phyloP scores from a whole-genome alignment of 2,797 vertebrate genomes.

The Limosa lapponica region DNA sequence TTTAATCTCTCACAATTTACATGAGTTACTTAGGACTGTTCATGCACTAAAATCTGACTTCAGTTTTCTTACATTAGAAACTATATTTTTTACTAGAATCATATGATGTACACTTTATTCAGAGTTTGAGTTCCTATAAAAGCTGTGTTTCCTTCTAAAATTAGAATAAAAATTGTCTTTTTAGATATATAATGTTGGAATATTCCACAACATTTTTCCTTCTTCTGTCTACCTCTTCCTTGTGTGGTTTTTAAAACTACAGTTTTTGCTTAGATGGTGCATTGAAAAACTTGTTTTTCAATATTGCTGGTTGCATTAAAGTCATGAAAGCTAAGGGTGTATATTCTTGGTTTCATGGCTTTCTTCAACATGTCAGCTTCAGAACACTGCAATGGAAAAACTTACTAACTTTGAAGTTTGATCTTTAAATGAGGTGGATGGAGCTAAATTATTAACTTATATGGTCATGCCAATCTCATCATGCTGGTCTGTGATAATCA shows the following conservation, averaged over 20 bases:
- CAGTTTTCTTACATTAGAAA: background rate
- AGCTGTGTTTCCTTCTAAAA: background rate
- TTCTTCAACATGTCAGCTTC: background rate
- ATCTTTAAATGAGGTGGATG: background rate
- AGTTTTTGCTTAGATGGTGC: background rate
- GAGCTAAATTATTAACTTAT: constrained; percentile 65
- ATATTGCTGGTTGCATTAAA: background rate
- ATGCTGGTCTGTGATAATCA: background rate
- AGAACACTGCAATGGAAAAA: background rate
- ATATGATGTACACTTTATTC: background rate
- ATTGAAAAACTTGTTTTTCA: background rate
- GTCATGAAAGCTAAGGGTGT: background rate
- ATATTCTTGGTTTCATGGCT: background rate
- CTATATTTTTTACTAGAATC: background rate
- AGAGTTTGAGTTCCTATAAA: background rate
- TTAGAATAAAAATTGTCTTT: background rate
- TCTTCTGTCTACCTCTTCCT: background rate
- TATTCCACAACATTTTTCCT: background rate
- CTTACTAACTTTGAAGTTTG: constrained; percentile 37
- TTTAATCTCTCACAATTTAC: background rate
- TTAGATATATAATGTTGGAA: background rate
- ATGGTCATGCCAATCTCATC: background rate
- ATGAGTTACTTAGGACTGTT: background rate
- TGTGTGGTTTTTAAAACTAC: background rate
- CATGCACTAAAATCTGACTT: background rate